Evolutionary conservation across 2,888 invertebrate species (phyloP), one percentile per base, ranked within the genome.

Genomic region (Nipponacmea schrenckii): DNA sequence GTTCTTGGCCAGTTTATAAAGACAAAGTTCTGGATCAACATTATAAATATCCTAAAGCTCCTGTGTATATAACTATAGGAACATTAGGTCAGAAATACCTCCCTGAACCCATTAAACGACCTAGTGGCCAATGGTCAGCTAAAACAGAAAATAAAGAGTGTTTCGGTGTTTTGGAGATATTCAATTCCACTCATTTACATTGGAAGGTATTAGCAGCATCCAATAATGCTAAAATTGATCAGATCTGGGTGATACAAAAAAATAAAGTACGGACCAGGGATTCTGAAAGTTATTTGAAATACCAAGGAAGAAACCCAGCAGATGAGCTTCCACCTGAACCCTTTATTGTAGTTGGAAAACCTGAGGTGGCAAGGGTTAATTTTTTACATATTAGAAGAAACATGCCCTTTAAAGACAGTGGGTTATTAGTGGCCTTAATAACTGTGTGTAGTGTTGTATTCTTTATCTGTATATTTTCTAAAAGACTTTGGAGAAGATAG

Each of bases 1-100:
- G 86, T 56, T 81, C 85, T 15, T 85, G 83, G 83, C 86, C 86
- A 1, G 77, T 84, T 8, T 84, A 83, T 71, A 78, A 79, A 64
- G 80, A 81, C 15, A 78, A 77, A 67, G 82, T 79, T n/a, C 70
- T 81, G 15, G 80, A 79, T 48, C 68, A 63, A 2, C 78, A 82
- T 65, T 84, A 85, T 75, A 77, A 77, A 17, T 77, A 85, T 67
- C 84, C 85, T 0, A 72, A 70, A 50, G 85, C 82, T 8, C 84
- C 86, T 7, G 80, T 86, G 20, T 81, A 86, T 69, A 72, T 86
- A 0, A 81, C 81, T 2, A 79, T 80, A 63, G 86, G 86, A 17
- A 79, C 83, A 0, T 78, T 83, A 68, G 84, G 85, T 0, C 78
- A 80, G 48, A 74, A 75, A 15, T 84, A 84, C 64, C 67, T 79